Base-by-base conservation (phyloP, 2,113 vertebrate genomes). In the Noctilio leporinus region DNA sequence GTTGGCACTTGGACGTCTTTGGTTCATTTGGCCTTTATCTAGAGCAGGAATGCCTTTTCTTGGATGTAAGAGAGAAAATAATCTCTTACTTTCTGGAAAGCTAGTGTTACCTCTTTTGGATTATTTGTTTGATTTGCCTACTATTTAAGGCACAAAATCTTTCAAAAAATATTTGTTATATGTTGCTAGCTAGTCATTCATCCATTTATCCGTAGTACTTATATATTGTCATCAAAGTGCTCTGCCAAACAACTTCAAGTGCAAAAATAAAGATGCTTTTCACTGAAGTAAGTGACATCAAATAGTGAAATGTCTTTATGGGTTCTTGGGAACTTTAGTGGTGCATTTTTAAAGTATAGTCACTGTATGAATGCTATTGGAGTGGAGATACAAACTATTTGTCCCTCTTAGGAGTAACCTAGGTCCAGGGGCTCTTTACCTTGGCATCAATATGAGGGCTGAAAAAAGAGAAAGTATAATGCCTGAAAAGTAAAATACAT, bases 241-340 rank as follows among this genome's bases (percentile, higher is more conserved):
- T 70, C 14, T 82, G 24, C 53, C 26, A 89, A 67, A 92, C 9
- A 67, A 92, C 9, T 85, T 94, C 65, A 92, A 5, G 17, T 75
- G 43, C 64, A 96, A 76, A 96, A 93, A 20, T 91, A 59, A 88
- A 82, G 55, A 73, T 94, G 38, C n/a, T 86, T 84, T 96, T 89
- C 94, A 38, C 4, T 47, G 64, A 96, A 96, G 51, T 67, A 95
- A 69, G 62, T 89, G 67, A 80, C 96, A 82, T 51, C 75, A 77
- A 77, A 93, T 38, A 85, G 82, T 84, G 64, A 89, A 91, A 35
- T 93, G 70, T 28, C 16, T 95, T 94, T 55, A 16, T 78, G 11
- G 5, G 45, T 55, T 40, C 69, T 65, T 19, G 0, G 57, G 70
- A 95, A 84, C 28, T 53, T 53, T 81, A 67, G 26, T 77, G 8